Percentiles rank a stretch among this genome's conserved stretches.
phyloP scores from a whole-genome alignment of 2,888 invertebrate genomes.

The Melanostoma scalare region DNA sequence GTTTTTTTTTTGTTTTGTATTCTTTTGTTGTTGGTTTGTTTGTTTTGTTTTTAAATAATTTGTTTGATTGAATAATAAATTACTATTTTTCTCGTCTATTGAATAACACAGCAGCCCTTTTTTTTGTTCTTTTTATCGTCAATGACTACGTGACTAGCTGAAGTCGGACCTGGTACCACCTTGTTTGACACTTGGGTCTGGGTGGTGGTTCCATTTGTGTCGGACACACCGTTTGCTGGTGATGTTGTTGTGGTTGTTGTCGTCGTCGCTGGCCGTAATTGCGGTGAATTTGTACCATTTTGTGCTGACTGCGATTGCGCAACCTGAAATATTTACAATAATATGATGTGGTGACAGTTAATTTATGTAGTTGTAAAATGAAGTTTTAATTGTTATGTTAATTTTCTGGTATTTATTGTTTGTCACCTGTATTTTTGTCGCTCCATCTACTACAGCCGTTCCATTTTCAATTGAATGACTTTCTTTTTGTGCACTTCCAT shows the following conservation, averaged over 20 bases:
- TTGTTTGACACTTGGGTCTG: constrained; percentile 82
- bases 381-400: constrained; percentile 9
- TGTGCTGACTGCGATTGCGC: constrained; percentile 81
- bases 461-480: constrained; percentile 80
- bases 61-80: constrained; percentile 50
- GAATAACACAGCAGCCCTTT: constrained; percentile 96
- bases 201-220: constrained; percentile 79
- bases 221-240: constrained; percentile 79
- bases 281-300: constrained; percentile 82
- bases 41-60: constrained; percentile 20
- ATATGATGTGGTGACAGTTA: constrained; percentile 1
- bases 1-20: constrained; percentile 32
- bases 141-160: constrained; percentile 93
- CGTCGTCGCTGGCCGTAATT: constrained; percentile 75
- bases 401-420: constrained; percentile 24
- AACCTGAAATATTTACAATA: constrained; percentile 75
- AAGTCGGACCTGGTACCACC: constrained; percentile 89
- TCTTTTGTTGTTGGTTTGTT: constrained; percentile 19
- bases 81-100: constrained; percentile 84
- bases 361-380: constrained; percentile 8
- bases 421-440: constrained; percentile 81
- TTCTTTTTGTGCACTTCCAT: constrained; percentile 76
- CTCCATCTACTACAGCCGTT: constrained; percentile 80
- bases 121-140: constrained; percentile 95
- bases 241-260: constrained; percentile 74